These are phyloP conservation scores for Zeugodacus cucurbitae DNA, from an alignment of 1,140 invertebrate species.

Conservation along the genomic window DNA sequence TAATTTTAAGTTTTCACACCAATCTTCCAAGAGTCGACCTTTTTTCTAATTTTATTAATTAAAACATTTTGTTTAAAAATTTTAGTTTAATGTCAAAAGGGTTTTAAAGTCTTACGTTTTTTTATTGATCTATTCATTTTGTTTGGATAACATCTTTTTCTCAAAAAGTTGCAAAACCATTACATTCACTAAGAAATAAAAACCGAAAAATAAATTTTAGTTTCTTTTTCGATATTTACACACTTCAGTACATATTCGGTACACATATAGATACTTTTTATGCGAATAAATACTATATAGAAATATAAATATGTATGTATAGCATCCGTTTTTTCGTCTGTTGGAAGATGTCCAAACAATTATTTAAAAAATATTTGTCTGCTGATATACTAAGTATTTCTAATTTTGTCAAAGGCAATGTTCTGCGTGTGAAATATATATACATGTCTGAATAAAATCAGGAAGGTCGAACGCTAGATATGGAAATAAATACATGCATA, in stretches of 20 bases:
- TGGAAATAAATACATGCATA: neutral
- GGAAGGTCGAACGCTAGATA: neutral
- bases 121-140: too few species aligned
- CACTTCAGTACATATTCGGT: neutral
- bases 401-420: constrained; percentile 22
- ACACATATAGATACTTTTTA: too few species aligned
- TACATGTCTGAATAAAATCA: neutral
- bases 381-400: constrained; percentile 34
- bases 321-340: neutral
- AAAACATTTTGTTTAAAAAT: too few species aligned
- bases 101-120: too few species aligned
- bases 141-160: too few species aligned
- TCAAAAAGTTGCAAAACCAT: too few species aligned
- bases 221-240: neutral
- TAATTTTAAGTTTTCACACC: too few species aligned
- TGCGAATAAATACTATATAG: neutral
- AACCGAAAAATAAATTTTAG: too few species aligned
- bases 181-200: too few species aligned
- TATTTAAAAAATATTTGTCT: constrained; percentile 40
- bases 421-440: neutral
- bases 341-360: constrained; percentile 22
- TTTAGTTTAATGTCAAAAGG: too few species aligned
- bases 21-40: too few species aligned
- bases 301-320: neutral
- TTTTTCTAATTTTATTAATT: too few species aligned